Evolutionary conservation across 2,888 invertebrate genomes (phyloP).

Genomic region (Philhelius pedissequus): DNA sequence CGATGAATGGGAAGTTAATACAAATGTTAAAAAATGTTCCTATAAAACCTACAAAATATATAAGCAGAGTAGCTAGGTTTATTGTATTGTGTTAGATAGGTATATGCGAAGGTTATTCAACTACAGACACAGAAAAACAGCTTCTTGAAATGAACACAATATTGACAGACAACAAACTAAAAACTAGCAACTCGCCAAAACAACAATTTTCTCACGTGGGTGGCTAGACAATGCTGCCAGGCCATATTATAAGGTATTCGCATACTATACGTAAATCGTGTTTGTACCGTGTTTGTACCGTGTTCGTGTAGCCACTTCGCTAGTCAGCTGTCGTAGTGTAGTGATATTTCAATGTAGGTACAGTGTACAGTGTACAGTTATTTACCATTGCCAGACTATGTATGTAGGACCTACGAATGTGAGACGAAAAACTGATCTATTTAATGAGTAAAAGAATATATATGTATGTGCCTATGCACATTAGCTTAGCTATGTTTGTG

Average conservation of each 20-base stretch:
- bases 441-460: neutral
- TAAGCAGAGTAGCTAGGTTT: neutral
- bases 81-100: no score
- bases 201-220: constrained; percentile 36
- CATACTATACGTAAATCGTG: neutral
- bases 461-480: no score
- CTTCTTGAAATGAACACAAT: neutral
- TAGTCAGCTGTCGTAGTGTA: neutral
- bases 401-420: no score
- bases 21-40: neutral
- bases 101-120: neutral
- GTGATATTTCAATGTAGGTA: neutral
- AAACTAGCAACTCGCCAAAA: neutral
- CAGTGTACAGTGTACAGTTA: neutral
- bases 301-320: no score
- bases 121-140: neutral
- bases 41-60: no score
- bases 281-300: no score
- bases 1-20: neutral
- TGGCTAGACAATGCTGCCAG: constrained; percentile 38
- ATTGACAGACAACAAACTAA: neutral
- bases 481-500: neutral
- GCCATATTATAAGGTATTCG: neutral
- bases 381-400: neutral
- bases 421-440: neutral